Percentiles rank a stretch among this genome's conserved stretches.
Evolutionary conservation across 2,888 invertebrate species (phyloP).

Genomic region (Thereva unica): DNA sequence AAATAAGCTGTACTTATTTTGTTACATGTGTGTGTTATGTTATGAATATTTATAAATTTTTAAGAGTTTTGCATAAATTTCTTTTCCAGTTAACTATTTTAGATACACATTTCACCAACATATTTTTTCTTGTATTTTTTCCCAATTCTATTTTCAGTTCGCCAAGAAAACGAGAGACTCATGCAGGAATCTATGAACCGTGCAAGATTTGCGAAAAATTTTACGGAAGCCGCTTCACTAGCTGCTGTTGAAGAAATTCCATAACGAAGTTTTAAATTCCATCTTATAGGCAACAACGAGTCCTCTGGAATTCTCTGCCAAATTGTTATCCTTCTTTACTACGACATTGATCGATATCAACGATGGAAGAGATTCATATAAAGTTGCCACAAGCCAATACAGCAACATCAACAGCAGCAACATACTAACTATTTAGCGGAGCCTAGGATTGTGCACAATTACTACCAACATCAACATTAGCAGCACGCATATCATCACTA

Average conservation of each 20-base stretch:
- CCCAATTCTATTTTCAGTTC: slow-evolving; percentile 68
- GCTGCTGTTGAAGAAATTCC: slow-evolving; percentile 46
- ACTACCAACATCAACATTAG: background rate
- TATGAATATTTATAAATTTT: background rate
- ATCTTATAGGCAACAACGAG: slow-evolving; percentile 15
- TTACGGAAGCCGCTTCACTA: slow-evolving; percentile 52
- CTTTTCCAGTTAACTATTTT: slow-evolving; percentile 17
- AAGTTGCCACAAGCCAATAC: no score
- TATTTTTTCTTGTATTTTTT: background rate
- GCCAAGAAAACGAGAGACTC: slow-evolving; percentile 86
- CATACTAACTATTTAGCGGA: no score
- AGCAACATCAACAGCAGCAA: no score
- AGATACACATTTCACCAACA: no score
- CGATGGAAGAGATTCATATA: background rate
- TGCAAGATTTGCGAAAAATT: slow-evolving; percentile 55
- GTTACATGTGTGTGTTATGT: slow-evolving; percentile 36
- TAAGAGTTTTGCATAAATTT: slow-evolving; percentile 6
- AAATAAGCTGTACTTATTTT: slow-evolving; percentile 16
- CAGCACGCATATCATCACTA: slow-evolving; percentile 13
- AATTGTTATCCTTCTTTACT: slow-evolving; percentile 21
- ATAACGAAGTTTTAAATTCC: slow-evolving; percentile 47
- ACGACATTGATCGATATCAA: slow-evolving; percentile 29
- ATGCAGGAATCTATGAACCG: slow-evolving; percentile 75
- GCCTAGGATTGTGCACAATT: no score
- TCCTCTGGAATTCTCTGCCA: slow-evolving; percentile 10